A percentile compares a stretch with the other conserved stretches of the same genome.
Evolutionary conservation across 2,113 vertebrate species (phyloP).

Genomic region (Rhabdornis inornatus): DNA sequence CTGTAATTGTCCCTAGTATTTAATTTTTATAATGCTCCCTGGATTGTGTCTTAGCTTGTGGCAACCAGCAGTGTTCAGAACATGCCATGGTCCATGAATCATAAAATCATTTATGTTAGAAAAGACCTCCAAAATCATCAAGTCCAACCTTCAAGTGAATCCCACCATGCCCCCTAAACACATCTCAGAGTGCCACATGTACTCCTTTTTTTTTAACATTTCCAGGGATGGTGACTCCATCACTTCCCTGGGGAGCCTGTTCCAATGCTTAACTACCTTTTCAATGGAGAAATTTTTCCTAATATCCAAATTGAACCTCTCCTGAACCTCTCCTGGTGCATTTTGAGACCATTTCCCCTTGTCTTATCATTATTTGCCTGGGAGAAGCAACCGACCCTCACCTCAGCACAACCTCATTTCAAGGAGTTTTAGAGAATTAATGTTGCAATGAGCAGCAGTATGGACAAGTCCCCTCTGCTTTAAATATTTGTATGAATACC

Average conservation of each 20-base stretch:
- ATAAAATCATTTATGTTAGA: not conserved
- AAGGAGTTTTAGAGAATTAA: not conserved
- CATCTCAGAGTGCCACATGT: not conserved
- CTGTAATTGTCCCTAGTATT: not conserved
- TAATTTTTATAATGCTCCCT: not conserved
- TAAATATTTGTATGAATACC: not conserved
- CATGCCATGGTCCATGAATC: not conserved
- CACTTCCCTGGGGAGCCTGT: not conserved
- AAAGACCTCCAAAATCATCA: not conserved
- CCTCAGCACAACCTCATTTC: not conserved
- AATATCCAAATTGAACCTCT: not conserved
- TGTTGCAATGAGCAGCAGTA: not conserved
- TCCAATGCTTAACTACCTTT: not conserved
- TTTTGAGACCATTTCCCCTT: not conserved
- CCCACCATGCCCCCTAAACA: accelerated
- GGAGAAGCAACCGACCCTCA: not conserved
- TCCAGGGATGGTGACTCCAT: not conserved
- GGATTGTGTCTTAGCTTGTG: not conserved
- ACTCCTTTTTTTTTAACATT: not conserved
- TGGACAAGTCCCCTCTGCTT: not conserved
- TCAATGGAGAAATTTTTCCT: not conserved
- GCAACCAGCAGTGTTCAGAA: not conserved
- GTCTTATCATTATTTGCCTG: not conserved
- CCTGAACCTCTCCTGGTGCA: not conserved
- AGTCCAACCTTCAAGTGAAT: not conserved